phyloP scores from a whole-genome alignment of 2,888 invertebrate genomes.

The Drosophila paracracens region DNA sequence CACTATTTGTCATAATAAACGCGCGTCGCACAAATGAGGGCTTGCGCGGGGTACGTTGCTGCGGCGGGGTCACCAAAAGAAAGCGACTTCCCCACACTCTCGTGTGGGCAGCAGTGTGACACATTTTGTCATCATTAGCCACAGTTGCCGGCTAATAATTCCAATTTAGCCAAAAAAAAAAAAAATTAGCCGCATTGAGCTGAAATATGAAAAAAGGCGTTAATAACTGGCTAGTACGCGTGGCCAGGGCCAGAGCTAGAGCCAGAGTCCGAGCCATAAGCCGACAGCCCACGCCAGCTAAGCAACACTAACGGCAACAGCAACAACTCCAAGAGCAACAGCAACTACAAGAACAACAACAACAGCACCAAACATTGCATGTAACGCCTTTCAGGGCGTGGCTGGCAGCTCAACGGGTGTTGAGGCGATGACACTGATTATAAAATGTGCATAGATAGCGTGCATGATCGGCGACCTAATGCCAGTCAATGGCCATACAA shows the following conservation, averaged over 20 bases:
- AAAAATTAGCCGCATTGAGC: conserved; percentile 60
- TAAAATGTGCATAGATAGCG: conserved; percentile 57
- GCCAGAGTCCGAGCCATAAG: conserved; percentile 46
- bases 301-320: conserved; percentile 26
- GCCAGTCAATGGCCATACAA: conserved; percentile 1
- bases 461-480: conserved; percentile 26
- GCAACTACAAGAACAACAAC: conserved; percentile 16
- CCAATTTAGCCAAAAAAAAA: conserved; percentile 69
- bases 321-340: conserved; percentile 8
- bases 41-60: conserved; percentile 2
- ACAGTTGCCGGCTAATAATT: conserved; percentile 80
- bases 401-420: conserved; percentile 53
- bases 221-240: conserved; percentile 57
- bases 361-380: conserved; percentile 18
- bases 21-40: conserved; percentile 50
- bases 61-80: conserved; percentile 45
- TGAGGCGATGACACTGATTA: conserved; percentile 77
- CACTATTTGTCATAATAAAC: conserved; percentile 82
- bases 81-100: conserved; percentile 37
- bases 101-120: conserved; percentile 78
- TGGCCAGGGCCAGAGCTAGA: conserved; percentile 38
- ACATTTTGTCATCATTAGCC: conserved; percentile 83
- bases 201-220: conserved; percentile 54
- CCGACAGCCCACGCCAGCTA: conserved; percentile 64
- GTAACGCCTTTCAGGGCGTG: conserved; percentile 44